A percentile compares a stretch with the other conserved stretches of the same genome.
phyloP scores from a whole-genome alignment of 2,797 vertebrate species.

The Poecilia picta region DNA sequence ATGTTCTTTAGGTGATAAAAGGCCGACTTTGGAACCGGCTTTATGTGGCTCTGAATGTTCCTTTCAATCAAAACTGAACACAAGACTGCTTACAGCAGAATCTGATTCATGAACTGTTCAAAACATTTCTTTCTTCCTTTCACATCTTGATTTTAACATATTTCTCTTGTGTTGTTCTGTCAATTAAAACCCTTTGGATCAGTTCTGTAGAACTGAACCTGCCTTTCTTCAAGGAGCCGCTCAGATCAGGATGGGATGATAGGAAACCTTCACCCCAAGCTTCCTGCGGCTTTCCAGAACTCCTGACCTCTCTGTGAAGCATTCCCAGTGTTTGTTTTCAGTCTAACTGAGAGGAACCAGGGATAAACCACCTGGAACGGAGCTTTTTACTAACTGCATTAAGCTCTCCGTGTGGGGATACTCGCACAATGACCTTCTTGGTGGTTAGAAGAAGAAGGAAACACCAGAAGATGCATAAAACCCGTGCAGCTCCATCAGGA shows the following conservation, averaged over 20 bases:
- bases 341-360: slow-evolving; percentile 11
- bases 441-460: not conserved
- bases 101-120: not conserved
- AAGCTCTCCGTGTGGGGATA: slow-evolving; percentile 2
- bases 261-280: not conserved
- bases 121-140: not conserved
- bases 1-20: no score
- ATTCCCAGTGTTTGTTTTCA: slow-evolving; percentile 18
- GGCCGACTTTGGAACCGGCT: no score
- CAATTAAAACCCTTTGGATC: not conserved
- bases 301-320: not conserved
- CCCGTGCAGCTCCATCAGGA: not conserved
- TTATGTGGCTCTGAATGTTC: no score
- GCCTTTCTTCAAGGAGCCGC: not conserved
- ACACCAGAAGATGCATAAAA: slow-evolving; percentile 8
- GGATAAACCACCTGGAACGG: not conserved
- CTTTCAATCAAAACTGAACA: no score
- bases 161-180: not conserved
- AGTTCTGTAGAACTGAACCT: not conserved
- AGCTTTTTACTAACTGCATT: slow-evolving; percentile 1
- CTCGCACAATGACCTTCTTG: not conserved
- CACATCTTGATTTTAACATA: not conserved
- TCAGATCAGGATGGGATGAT: not conserved
- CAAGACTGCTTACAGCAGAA: not conserved
- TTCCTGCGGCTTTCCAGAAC: slow-evolving; percentile 2